Conservation (phyloP, 2,888 invertebrate genomes). For the Cordilura impudica region DNA sequence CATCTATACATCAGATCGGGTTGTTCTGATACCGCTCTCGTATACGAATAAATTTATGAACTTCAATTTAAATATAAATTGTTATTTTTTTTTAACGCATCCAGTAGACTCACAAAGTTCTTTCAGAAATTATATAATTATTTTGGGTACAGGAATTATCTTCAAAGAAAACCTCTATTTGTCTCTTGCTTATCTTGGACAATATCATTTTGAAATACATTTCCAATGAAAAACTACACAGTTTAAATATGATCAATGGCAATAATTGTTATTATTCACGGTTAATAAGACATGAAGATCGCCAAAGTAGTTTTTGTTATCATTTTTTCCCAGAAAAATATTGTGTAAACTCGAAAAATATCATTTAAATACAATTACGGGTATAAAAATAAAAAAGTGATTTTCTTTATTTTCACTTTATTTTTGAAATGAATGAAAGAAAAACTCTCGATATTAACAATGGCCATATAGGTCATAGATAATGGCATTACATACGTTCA, state of each 20-base stretch:
- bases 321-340: conserved; percentile 19
- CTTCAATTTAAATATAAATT: too few relatives aligned
- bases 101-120: too few relatives aligned
- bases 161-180: too few relatives aligned
- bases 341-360: background rate
- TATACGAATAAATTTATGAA: too few relatives aligned
- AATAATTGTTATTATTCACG: background rate
- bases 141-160: too few relatives aligned
- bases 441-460: conserved; percentile 9
- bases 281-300: conserved; percentile 28
- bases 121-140: too few relatives aligned
- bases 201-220: too few relatives aligned
- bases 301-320: conserved; percentile 10
- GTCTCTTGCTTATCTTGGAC: too few relatives aligned
- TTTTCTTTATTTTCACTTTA: background rate
- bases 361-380: conserved; percentile 33
- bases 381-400: conserved; percentile 2
- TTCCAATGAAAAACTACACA: background rate
- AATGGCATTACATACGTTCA: conserved; percentile 34
- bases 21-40: too few relatives aligned
- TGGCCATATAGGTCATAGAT: conserved; percentile 4
- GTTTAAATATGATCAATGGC: background rate
- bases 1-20: too few relatives aligned
- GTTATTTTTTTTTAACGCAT: too few relatives aligned
- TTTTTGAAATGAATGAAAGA: background rate